A percentile compares a stretch with the other conserved stretches of the same genome.
phyloP scores from a whole-genome alignment of 1,140 invertebrate species.

The Caenorhabditis briggsae region DNA sequence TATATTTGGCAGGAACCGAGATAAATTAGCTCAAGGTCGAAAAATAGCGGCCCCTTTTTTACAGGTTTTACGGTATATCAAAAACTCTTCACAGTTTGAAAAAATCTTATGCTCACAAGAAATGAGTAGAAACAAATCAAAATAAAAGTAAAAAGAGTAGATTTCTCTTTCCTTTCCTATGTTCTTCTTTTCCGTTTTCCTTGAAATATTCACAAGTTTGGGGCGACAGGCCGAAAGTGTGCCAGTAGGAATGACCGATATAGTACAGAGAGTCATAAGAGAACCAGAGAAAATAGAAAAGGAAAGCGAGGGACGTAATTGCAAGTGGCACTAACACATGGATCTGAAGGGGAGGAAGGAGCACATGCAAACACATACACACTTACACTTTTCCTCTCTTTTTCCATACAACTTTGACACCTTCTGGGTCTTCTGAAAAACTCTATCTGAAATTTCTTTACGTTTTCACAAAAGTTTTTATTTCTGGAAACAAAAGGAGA shows the following conservation, averaged over 20 bases:
- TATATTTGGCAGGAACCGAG: no score
- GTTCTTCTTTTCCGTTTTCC: neutral
- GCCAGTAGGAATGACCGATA: neutral
- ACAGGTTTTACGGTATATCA: no score
- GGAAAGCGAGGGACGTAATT: conserved; percentile 1
- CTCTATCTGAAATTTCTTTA: no score
- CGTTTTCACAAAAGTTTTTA: no score
- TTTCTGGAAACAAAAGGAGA: no score
- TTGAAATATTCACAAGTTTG: conserved; percentile 56
- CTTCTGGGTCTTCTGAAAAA: neutral
- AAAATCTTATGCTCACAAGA: neutral
- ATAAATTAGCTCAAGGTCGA: no score
- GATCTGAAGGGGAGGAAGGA: conserved; percentile 11
- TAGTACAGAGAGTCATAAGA: neutral
- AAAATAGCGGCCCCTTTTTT: no score
- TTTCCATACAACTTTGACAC: neutral
- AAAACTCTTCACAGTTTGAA: no score
- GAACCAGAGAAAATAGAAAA: neutral
- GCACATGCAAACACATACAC: neutral
- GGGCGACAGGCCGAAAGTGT: neutral
- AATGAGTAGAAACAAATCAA: neutral
- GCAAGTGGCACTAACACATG: conserved; percentile 50
- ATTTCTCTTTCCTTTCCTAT: neutral
- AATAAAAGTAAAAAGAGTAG: conserved; percentile 1
- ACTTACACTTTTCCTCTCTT: neutral